Evolutionary conservation across 1,140 invertebrate species (phyloP), one percentile per base, ranked within the genome.

Genomic region (Antheraea pernyi): DNA sequence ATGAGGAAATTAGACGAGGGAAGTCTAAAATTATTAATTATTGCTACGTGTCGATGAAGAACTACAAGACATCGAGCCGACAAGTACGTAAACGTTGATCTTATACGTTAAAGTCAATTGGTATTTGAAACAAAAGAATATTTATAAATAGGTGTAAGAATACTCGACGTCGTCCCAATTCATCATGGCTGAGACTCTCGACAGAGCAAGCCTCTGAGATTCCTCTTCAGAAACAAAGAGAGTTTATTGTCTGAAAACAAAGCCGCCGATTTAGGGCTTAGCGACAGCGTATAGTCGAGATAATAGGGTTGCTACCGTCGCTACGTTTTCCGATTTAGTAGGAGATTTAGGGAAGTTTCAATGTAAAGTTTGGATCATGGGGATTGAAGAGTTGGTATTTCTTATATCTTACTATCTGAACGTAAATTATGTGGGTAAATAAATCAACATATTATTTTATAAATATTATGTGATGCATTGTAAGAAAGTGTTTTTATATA

Each of bases 171-270:
- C 80, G 76, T 67, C 68, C 70, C 76, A 80, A 83, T 84, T 78
- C 85, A 79, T 80, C 78, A 77, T 71, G 72, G 74, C 79, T 72
- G 72, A 63, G 69, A 60, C 73, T 73, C 77, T 80, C 74, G 78
- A 81, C 75, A 78, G 61, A 13, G 69, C 74, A 69, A 81, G 76
- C 70, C 48, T 53, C 22, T 16, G 39, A 71, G 73, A 70, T 73
- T 72, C 69, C 79, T 81, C 81, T 84, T 77, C 80, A 83, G 79
- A 75, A 81, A 86, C 85, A 89, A 89, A 85, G 82, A 80, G 65
- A 82, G 83, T 88, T 85, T 84, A 85, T 85, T 84, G 82, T 85
- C 78, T 84, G 77, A 85, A 87, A 88, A 89, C 85, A 91, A 88
- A 88, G 86, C 80, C 81, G 76, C 66, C 71, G 76, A 76, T 82